Conservation (phyloP, 2,888 invertebrate genomes). For the Caenorhabditis sinica region DNA sequence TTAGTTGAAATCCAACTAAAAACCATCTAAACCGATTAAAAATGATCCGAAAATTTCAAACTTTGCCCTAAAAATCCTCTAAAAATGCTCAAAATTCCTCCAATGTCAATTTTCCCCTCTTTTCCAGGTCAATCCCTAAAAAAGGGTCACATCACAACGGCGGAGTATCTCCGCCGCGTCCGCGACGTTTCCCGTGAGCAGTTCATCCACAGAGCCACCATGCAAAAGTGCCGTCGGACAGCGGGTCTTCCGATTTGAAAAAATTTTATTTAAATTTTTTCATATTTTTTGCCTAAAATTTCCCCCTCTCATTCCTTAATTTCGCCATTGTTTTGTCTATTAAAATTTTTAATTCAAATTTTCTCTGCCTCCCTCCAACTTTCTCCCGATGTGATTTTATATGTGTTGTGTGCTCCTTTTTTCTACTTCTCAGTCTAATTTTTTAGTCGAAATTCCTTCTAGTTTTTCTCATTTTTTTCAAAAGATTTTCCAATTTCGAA, state of each 20-base stretch:
- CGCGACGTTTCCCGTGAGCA: conserved; percentile 95
- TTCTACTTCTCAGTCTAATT: neutral
- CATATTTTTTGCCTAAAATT: neutral
- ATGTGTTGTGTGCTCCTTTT: neutral
- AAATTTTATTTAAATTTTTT: neutral
- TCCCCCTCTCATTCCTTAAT: conserved; percentile 23
- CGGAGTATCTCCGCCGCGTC: conserved; percentile 96
- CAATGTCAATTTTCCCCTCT: no score
- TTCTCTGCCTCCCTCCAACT: neutral
- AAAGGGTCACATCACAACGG: conserved; percentile 89
- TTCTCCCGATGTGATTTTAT: conserved; percentile 1
- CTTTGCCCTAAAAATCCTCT: no score
- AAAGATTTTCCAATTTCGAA: neutral
- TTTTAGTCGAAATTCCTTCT: neutral
- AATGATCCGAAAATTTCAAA: no score
- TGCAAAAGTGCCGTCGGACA: conserved; percentile 97
- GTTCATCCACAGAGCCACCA: conserved; percentile 95
- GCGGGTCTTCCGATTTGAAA: conserved; percentile 88
- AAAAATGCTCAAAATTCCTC: no score
- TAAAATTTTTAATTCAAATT: neutral
- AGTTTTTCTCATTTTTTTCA: neutral
- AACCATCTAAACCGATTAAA: no score
- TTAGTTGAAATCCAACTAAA: no score
- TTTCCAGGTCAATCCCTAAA: conserved; percentile 70
- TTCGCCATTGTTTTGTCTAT: conserved; percentile 1